Conservation (phyloP, 2,113 vertebrate species). For the Pteronura brasiliensis region DNA sequence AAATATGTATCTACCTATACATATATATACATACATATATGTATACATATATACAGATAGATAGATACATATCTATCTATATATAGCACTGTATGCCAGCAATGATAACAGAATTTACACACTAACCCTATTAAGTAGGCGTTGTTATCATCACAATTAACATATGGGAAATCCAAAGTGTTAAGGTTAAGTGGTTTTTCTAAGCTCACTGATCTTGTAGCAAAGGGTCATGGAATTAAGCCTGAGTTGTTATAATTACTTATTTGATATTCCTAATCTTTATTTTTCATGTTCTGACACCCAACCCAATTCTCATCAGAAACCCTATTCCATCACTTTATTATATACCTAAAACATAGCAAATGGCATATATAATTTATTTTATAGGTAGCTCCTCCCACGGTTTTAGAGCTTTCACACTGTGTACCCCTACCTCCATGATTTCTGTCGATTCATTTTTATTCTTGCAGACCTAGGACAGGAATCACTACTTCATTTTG, state of each 20-base stretch:
- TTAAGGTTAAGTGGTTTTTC: not conserved
- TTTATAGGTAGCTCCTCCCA: not conserved
- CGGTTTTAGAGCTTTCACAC: not conserved
- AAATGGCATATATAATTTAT: not conserved
- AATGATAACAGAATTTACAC: not conserved
- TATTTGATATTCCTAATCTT: not conserved
- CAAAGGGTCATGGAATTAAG: not conserved
- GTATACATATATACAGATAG: no score
- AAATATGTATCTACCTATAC: no score
- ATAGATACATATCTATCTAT: not conserved
- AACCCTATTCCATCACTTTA: not conserved
- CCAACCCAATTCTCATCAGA: not conserved
- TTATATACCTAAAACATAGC: not conserved
- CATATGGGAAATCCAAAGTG: not conserved
- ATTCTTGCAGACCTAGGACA: not conserved
- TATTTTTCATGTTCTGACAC: not conserved
- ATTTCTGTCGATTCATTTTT: not conserved
- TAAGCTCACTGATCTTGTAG: not conserved
- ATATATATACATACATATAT: not conserved
- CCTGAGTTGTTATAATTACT: not conserved
- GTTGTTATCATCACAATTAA: not conserved
- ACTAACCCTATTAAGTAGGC: not conserved
- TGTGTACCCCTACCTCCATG: not conserved
- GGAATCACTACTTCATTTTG: not conserved
- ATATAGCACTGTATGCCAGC: not conserved